Evolutionary conservation across 2,113 vertebrate genomes (phyloP).

Genomic region (Anoura caudifer): DNA sequence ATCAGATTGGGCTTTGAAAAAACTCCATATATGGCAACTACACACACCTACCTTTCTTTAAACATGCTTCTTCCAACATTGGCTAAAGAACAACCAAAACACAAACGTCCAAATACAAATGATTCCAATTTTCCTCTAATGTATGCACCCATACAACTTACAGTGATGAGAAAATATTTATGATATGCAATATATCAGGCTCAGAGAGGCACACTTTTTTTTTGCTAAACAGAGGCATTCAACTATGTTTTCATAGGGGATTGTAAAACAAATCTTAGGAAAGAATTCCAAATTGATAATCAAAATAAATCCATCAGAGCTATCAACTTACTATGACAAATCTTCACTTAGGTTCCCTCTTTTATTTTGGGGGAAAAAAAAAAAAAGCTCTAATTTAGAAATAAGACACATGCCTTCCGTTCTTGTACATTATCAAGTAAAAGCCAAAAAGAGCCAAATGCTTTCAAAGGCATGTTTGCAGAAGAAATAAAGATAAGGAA

Average conservation of each 20-base stretch:
- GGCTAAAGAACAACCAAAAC: conserved; percentile 31
- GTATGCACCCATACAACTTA: neutral
- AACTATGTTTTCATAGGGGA: neutral
- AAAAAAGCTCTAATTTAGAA: conserved; percentile 51
- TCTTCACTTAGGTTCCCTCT: conserved; percentile 20
- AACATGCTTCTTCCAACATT: conserved; percentile 11
- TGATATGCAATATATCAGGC: neutral
- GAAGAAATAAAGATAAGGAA: conserved; percentile 79
- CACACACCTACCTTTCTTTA: conserved; percentile 33
- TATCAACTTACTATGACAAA: neutral
- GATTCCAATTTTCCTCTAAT: neutral
- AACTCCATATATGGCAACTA: conserved; percentile 60
- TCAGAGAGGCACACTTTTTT: neutral
- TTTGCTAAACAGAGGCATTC: neutral
- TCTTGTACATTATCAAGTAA: conserved; percentile 69
- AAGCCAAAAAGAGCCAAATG: conserved; percentile 71
- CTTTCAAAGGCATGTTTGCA: conserved; percentile 76
- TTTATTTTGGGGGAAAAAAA: conserved; percentile 23
- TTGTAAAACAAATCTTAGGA: neutral
- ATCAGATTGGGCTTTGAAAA: conserved; percentile 33
- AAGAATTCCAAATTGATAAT: conserved; percentile 24
- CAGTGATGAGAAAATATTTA: neutral
- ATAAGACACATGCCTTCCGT: conserved; percentile 44
- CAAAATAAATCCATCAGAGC: conserved; percentile 2
- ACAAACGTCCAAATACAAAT: neutral